Evolutionary conservation across 2,797 vertebrate genomes (phyloP).

Genomic region (Malacoctenus gilli): DNA sequence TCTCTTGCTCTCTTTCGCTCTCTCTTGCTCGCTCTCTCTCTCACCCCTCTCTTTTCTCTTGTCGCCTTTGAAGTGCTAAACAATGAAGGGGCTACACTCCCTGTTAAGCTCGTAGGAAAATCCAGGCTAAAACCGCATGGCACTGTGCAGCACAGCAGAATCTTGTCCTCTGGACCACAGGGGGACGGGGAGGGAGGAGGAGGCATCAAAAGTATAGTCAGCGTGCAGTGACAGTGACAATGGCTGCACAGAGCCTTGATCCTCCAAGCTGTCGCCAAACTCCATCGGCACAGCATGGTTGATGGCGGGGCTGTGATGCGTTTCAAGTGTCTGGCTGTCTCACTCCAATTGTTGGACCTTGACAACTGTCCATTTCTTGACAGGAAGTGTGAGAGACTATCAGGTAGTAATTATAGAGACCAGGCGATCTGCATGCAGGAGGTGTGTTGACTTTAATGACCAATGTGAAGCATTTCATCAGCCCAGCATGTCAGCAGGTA

Average conservation of each 20-base stretch:
- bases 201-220: constrained; percentile 46
- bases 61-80: constrained; percentile 78
- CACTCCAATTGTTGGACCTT: constrained; percentile 35
- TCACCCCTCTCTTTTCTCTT: constrained; percentile 34
- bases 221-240: constrained; percentile 39
- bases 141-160: constrained; percentile 53
- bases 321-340: constrained; percentile 21
- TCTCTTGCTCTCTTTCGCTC: constrained; percentile 62
- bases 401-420: constrained; percentile 35
- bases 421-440: constrained; percentile 33
- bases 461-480: constrained; percentile 48
- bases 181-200: constrained; percentile 26
- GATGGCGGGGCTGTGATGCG: constrained; percentile 33
- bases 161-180: constrained; percentile 51
- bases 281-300: constrained; percentile 26
- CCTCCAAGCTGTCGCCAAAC: constrained; percentile 33
- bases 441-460: constrained; percentile 44
- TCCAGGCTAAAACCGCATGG: constrained; percentile 56
- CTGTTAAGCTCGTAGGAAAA: constrained; percentile 61
- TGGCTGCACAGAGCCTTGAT: constrained; percentile 45
- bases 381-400: constrained; percentile 20
- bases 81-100: constrained; percentile 70
- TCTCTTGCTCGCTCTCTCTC: constrained; percentile 17
- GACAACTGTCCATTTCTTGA: constrained; percentile 35
- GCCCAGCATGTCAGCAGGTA: constrained; percentile 16